phyloP scores from a whole-genome alignment of 2,888 invertebrate species.

The Maniola hyperantus region DNA sequence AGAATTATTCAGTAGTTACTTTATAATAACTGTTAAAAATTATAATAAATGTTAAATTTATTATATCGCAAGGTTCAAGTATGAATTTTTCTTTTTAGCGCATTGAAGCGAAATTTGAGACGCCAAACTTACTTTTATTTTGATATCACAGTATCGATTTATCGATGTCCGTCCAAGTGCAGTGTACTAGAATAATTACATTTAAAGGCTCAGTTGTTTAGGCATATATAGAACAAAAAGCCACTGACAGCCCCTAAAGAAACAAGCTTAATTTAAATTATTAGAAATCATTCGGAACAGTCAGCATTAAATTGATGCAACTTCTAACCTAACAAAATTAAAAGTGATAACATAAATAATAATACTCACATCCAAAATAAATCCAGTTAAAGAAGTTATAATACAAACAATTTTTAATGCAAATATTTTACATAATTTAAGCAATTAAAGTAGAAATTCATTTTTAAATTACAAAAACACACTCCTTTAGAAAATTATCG shows the following conservation, averaged over 20 bases:
- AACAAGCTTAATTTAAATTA: constrained; percentile 66
- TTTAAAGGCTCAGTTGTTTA: constrained; percentile 39
- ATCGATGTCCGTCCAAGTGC: constrained; percentile 37
- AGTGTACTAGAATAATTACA: constrained; percentile 38
- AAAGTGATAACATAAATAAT: constrained; percentile 46
- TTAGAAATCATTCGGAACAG: constrained; percentile 64
- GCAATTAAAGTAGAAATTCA: constrained; percentile 20
- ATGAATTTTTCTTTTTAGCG: neutral
- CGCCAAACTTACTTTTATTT: constrained; percentile 10
- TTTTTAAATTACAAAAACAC: constrained; percentile 29
- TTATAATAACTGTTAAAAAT: constrained; percentile 1
- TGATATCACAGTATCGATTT: constrained; percentile 41
- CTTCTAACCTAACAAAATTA: constrained; percentile 72
- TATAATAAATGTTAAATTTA: neutral
- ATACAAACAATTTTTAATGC: constrained; percentile 31
- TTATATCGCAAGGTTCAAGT: neutral
- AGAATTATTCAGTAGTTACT: neutral
- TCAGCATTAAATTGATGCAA: constrained; percentile 73
- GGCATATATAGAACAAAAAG: constrained; percentile 63
- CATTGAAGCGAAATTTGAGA: neutral
- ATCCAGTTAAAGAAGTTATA: constrained; percentile 36
- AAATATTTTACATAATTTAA: constrained; percentile 22
- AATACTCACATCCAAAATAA: constrained; percentile 61
- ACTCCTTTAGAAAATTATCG: constrained; percentile 31
- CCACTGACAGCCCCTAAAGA: constrained; percentile 73